Evolutionary conservation across 2,888 invertebrate species (phyloP).

Genomic region (Rotaria macrura): DNA sequence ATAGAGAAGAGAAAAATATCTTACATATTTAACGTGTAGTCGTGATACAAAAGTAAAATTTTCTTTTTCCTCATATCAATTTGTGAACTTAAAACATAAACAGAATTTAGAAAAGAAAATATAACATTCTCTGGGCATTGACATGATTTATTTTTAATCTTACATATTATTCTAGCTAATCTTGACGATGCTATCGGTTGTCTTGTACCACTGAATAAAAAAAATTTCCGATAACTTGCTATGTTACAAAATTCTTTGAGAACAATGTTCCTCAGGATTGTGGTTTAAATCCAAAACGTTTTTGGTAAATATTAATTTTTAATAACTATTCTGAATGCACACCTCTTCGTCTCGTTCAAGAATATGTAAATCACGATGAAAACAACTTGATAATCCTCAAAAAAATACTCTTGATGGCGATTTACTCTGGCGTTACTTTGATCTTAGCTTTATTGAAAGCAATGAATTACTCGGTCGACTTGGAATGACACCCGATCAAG

Average conservation of each 20-base stretch:
- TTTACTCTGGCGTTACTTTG: slow-evolving; percentile 69
- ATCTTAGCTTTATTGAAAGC: slow-evolving; percentile 70
- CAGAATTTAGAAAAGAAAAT: no score
- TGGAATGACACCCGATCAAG: slow-evolving; percentile 75
- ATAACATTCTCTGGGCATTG: no score
- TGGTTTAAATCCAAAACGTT: slow-evolving; percentile 82
- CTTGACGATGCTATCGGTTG: slow-evolving; percentile 87
- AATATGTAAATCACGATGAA: slow-evolving; percentile 10
- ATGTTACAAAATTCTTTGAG: slow-evolving; percentile 92
- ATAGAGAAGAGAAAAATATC: no score
- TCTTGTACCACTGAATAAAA: slow-evolving; percentile 80
- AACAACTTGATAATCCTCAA: slow-evolving; percentile 38
- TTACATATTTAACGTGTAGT: no score
- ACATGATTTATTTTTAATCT: not conserved
- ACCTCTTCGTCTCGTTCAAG: slow-evolving; percentile 5
- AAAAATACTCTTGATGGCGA: slow-evolving; percentile 82
- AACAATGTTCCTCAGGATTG: slow-evolving; percentile 73
- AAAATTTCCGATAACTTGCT: slow-evolving; percentile 76
- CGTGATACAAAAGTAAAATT: no score
- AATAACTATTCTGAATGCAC: no score
- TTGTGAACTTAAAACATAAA: no score
- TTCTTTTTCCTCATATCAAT: no score
- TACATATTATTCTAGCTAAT: slow-evolving; percentile 53
- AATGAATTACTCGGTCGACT: slow-evolving; percentile 85
- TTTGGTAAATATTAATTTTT: slow-evolving; percentile 56